These are phyloP conservation scores for Hirtodrosophila histrioides DNA, from an alignment of 2,888 invertebrate species.

Conservation along the genomic window DNA sequence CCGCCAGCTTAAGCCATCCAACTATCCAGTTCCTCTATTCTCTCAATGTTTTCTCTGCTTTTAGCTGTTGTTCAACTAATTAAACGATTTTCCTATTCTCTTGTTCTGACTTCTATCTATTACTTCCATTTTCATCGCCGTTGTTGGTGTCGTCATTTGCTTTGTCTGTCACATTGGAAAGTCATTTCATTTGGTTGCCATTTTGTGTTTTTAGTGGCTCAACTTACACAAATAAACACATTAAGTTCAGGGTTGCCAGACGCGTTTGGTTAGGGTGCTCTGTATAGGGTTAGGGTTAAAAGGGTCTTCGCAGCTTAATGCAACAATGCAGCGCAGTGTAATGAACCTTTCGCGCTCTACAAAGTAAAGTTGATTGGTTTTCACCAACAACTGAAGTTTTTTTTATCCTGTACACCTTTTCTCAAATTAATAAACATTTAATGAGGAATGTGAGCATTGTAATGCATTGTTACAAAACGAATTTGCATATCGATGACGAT, in stretches of 20 bases:
- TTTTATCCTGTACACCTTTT: too few relatives aligned
- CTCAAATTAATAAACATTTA: too few relatives aligned
- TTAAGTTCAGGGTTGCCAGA: conserved; percentile 45
- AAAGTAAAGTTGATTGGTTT: conserved; percentile 32
- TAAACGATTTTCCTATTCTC: conserved; percentile 44
- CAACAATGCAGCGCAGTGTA: conserved; percentile 16
- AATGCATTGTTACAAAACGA: too few relatives aligned
- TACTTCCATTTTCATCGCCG: conserved; percentile 15
- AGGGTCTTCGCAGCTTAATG: too few relatives aligned
- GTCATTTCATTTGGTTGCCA: conserved; percentile 42
- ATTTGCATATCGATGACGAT: too few relatives aligned
- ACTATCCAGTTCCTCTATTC: conserved; percentile 14
- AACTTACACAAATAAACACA: conserved; percentile 67
- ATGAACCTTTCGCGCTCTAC: conserved; percentile 33
- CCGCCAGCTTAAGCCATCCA: conserved; percentile 7
- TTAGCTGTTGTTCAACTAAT: conserved; percentile 51
- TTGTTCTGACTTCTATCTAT: background rate
- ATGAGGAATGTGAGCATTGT: too few relatives aligned
- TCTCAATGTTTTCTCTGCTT: conserved; percentile 10
- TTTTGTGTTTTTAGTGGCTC: conserved; percentile 48
- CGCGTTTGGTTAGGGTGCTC: background rate
- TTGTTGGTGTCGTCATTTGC: conserved; percentile 12
- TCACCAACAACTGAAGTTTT: background rate
- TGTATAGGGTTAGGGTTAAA: too few relatives aligned
- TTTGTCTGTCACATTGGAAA: conserved; percentile 48